Evolutionary conservation across 35 echinoderm and acorn worm species (phyloP).

Genomic region (Ophiothrix spiculata): DNA sequence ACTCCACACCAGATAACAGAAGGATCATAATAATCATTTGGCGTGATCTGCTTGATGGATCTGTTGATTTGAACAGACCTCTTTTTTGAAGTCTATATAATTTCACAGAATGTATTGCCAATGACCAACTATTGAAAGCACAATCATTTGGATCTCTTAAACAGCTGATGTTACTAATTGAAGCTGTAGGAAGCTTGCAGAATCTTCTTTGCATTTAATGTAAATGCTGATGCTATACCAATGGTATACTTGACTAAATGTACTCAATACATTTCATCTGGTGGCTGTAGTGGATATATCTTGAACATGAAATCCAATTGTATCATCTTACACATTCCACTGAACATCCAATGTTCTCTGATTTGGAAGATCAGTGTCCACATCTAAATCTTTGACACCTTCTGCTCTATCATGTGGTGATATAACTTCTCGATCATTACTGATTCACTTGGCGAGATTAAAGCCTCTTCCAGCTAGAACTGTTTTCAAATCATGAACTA

Average conservation of each 20-base stretch:
- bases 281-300: conserved; percentile 10
- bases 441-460: conserved; percentile 44
- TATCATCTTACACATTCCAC: conserved; percentile 55
- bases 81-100: too few relatives aligned
- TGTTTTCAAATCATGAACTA: neutral
- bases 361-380: conserved; percentile 28
- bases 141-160: too few relatives aligned
- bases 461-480: conserved; percentile 21
- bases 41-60: too few relatives aligned
- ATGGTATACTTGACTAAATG: conserved; percentile 53
- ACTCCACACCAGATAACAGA: conserved; percentile 11
- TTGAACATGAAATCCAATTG: conserved; percentile 31
- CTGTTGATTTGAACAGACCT: too few relatives aligned
- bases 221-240: conserved; percentile 53
- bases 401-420: conserved; percentile 53
- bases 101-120: too few relatives aligned
- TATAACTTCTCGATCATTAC: conserved; percentile 21
- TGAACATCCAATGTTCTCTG: conserved; percentile 49
- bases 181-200: conserved; percentile 50
- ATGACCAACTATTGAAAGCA: too few relatives aligned
- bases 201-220: conserved; percentile 41
- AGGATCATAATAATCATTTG: conserved; percentile 23
- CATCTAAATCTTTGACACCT: conserved; percentile 19
- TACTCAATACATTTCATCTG: conserved; percentile 48
- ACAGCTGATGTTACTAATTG: too few relatives aligned